These are phyloP conservation scores for Drosophila varians DNA, from an alignment of 1,140 invertebrate species.

Conservation along the genomic window DNA sequence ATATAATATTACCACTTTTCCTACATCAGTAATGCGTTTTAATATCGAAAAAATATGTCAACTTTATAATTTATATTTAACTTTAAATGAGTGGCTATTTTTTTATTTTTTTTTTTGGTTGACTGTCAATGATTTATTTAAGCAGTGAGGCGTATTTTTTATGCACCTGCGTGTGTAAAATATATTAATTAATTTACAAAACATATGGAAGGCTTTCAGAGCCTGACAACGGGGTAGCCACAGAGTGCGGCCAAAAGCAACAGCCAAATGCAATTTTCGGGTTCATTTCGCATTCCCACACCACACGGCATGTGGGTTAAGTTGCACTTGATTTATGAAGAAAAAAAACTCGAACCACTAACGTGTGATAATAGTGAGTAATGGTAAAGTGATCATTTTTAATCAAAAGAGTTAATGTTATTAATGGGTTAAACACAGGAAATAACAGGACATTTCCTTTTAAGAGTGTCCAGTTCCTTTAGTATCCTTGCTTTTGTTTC, in stretches of 20 bases:
- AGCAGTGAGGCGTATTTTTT: conserved; percentile 27
- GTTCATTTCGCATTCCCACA: conserved; percentile 10
- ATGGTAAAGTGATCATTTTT: neutral
- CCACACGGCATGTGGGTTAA: conserved; percentile 38
- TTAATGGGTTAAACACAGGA: neutral
- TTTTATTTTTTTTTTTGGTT: conserved; percentile 8
- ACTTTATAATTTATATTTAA: conserved; percentile 37
- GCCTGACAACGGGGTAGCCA: conserved; percentile 35
- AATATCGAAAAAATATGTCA: conserved; percentile 20
- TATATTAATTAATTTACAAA: conserved; percentile 79
- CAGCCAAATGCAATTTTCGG: conserved; percentile 24
- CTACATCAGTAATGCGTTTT: conserved; percentile 1
- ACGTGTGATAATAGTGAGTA: conserved; percentile 13
- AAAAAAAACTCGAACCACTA: conserved; percentile 9
- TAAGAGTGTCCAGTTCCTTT: neutral
- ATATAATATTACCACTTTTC: conserved; percentile 51
- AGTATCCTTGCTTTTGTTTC: neutral
- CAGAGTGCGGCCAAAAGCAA: conserved; percentile 2
- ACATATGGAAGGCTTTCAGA: conserved; percentile 50
- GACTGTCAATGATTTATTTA: conserved; percentile 66
- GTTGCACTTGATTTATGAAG: conserved; percentile 18
- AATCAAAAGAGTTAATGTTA: neutral
- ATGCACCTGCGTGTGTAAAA: conserved; percentile 55
- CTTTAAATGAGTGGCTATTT: conserved; percentile 15
- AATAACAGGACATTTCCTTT: neutral